Base-by-base conservation (phyloP, 1,140 invertebrate genomes). In the Mamestra configurata region DNA sequence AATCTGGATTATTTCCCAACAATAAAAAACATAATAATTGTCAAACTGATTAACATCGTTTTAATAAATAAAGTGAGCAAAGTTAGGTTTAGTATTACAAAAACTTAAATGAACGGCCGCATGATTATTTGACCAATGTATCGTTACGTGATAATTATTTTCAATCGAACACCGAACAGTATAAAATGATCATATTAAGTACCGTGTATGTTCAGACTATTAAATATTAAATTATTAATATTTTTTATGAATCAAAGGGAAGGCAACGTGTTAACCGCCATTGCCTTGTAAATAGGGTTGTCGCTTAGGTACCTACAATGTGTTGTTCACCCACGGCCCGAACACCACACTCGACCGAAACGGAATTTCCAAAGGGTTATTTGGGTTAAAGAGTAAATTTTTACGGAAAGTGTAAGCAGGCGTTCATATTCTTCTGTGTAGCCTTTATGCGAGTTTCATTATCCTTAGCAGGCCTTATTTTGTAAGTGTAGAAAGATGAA, bases 201-300 rank as follows among this genome's bases (percentile, higher is more conserved):
- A 43, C 18, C n/a, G 24, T 75, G 31, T 53, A 37, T 75, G 59
- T 68, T 37, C 71, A 31, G 57, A 24, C 55, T 75, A 75, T 76
- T 66, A 84, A 86, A 86, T 87, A 83, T 49, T 49, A 40, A 31
- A 31, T 83, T 86, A 87, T 82, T 79, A 78, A 72, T 79, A 79
- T 76, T 79, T 82, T 78, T 89, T 84, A 79, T 86, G 88, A 89
- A 90, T 88, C 85, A 87, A 86, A 84, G 85, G 86, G 88, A 79
- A 82, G 80, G 79, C 68, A 31, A 84, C 86, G 84, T 88, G 86
- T 86, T 87, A 86, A 89, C 85, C 76, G 80, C 77, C 80, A 57
- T 72, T n/a, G 35, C 82, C 72, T 66, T 80, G 79, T 87, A 84
- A 83, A 81, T 76, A 82, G 77, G 80, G 77, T 79, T 79, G 80